A percentile compares a stretch with the other conserved stretches of the same genome.
Evolutionary conservation across 2,888 invertebrate species (phyloP).

Genomic region (Cryptocephalus moraei): DNA sequence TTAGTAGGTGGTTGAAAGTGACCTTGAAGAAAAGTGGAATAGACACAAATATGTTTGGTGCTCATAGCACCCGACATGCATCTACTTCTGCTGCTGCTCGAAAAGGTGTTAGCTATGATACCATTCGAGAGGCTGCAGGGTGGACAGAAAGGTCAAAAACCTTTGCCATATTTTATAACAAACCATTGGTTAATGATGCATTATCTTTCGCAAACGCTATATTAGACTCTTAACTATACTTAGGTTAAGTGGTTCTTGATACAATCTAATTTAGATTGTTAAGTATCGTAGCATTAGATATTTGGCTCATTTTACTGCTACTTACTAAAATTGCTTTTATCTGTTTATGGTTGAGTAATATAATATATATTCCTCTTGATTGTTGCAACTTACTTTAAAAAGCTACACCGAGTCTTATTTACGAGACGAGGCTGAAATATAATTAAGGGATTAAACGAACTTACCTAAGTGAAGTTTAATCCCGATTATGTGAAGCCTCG

Average conservation of each 20-base stretch:
- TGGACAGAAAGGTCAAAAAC: slow-evolving; percentile 16
- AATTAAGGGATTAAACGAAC: no score
- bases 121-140: slow-evolving; percentile 16
- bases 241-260: no score
- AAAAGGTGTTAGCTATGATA: slow-evolving; percentile 15
- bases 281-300: no score
- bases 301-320: no score
- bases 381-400: not conserved
- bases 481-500: no score
- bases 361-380: not conserved
- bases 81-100: slow-evolving; percentile 18
- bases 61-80: slow-evolving; percentile 20
- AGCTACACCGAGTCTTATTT: no score
- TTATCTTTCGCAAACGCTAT: not conserved
- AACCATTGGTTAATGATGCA: slow-evolving; percentile 1
- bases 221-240: no score
- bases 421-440: no score
- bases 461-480: no score
- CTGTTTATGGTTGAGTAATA: not conserved
- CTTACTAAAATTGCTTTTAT: no score
- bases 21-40: slow-evolving; percentile 14
- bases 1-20: no score
- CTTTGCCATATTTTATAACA: slow-evolving; percentile 19
- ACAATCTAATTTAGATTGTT: no score
- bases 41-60: slow-evolving; percentile 15